Conservation (phyloP, 2,113 vertebrate genomes). For the Cyanoderma ruficeps region DNA sequence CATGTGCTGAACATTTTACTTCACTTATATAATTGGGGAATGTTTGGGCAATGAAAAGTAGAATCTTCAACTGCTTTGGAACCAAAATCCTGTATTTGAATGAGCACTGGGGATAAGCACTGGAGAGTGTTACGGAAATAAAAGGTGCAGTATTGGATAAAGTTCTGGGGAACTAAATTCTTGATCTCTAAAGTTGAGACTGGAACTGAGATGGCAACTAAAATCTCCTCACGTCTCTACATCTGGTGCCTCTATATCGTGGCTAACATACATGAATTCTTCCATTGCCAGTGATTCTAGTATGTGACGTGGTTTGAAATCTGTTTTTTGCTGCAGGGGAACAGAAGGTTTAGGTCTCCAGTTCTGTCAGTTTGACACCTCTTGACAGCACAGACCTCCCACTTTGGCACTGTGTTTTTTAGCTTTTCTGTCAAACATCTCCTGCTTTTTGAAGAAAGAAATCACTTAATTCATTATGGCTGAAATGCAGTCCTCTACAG, state of each 20-base stretch:
- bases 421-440: slow-evolving; percentile 41
- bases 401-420: slow-evolving; percentile 23
- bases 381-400: slow-evolving; percentile 55
- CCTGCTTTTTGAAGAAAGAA: slow-evolving; percentile 34
- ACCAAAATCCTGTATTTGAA: not conserved
- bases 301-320: slow-evolving; percentile 44
- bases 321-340: slow-evolving; percentile 39
- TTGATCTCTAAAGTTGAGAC: not conserved
- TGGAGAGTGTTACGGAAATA: not conserved
- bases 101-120: not conserved
- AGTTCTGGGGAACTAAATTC: not conserved
- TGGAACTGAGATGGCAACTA: not conserved
- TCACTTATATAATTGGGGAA: not conserved
- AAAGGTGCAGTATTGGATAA: not conserved
- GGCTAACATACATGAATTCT: slow-evolving; percentile 27
- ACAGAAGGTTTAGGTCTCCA: slow-evolving; percentile 61
- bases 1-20: not conserved
- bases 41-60: not conserved
- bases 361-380: slow-evolving; percentile 52
- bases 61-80: not conserved
- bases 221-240: not conserved
- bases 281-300: slow-evolving; percentile 34
- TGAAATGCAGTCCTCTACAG: slow-evolving; percentile 7
- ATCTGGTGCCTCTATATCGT: slow-evolving; percentile 6
- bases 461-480: slow-evolving; percentile 32